Evolutionary conservation across 2,888 invertebrate species (phyloP), one percentile per base, ranked within the genome.

Genomic region (Polydesmus complanatus): DNA sequence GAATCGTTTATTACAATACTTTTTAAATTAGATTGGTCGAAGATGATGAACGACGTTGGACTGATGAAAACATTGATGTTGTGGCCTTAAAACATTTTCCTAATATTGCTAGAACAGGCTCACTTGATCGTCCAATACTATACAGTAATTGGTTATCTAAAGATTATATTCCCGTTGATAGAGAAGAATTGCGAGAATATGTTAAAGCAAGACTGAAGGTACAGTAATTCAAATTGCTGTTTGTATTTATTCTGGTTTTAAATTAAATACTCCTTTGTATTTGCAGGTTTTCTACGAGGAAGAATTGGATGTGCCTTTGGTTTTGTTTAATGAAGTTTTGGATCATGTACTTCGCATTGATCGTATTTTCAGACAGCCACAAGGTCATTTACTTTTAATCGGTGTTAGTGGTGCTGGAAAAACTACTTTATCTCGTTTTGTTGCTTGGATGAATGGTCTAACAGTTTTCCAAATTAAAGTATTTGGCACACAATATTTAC

Each of bases 391-490:
- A 68, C 77, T 99, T 69, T 81, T 99, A 5, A 99, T 99, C 71
- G 98, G 98, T 66, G 97, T 97, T 3, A 96, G 96, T 58, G 98
- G 98, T 54, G 94, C 97, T 66, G 98, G 98, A 67, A 99, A 99
- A 78, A 99, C 98, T 1, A 99, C 98, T 11, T 81, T 98, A 67
- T 97, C 97, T 26, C 82, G 98, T 67, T 99, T 99, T 75, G 98
- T 99, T 37, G 98, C 98, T 56, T 99, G 98, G 96, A 94, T 99
- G 89, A 99, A 99, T 74, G 98, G 98, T 5, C 80, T 99, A 48
- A 92, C 91, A 67, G 95, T 98, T 63, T 98, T 97, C 84, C 97
- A 98, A 80, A 96, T 98, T 67, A 95, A 96, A 80, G 93, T 88
- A 68, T 54, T 37, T 8, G 11, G 23, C 48, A 25, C 3, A 22